These are phyloP conservation scores for Chaetura pelagica DNA, from an alignment of 2,113 vertebrate genomes.

Conservation along the genomic window DNA sequence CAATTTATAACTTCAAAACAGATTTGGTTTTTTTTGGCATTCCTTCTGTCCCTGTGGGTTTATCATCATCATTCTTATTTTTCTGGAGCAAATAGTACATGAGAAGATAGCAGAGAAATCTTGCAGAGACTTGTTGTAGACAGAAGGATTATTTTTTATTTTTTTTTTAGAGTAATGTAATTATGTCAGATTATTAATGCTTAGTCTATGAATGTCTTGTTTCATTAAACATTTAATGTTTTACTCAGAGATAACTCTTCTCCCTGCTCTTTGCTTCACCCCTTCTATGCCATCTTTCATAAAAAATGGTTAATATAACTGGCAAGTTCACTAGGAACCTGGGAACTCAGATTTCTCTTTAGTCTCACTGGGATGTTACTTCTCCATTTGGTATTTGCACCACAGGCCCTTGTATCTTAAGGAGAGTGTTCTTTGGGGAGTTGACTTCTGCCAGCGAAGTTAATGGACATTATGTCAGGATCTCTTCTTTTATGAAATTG, in stretches of 20 bases:
- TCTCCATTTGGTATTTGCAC: neutral
- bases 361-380: neutral
- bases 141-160: neutral
- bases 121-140: neutral
- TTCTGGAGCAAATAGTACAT: neutral
- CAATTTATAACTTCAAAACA: neutral
- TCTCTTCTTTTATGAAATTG: neutral
- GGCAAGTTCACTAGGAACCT: neutral
- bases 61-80: neutral
- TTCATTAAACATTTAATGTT: neutral
- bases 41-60: neutral
- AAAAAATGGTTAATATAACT: neutral
- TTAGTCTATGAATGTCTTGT: neutral
- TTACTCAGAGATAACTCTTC: neutral
- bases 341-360: neutral
- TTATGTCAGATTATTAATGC: neutral
- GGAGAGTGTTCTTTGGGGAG: neutral
- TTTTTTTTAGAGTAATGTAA: neutral
- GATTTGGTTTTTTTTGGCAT: conserved; percentile 11
- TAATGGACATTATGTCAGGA: neutral
- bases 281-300: neutral
- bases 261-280: neutral
- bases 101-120: neutral
- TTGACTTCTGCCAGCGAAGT: neutral
- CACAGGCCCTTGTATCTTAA: neutral